Base-by-base conservation (phyloP, 2,888 invertebrate genomes). In the Euphydryas editha region DNA sequence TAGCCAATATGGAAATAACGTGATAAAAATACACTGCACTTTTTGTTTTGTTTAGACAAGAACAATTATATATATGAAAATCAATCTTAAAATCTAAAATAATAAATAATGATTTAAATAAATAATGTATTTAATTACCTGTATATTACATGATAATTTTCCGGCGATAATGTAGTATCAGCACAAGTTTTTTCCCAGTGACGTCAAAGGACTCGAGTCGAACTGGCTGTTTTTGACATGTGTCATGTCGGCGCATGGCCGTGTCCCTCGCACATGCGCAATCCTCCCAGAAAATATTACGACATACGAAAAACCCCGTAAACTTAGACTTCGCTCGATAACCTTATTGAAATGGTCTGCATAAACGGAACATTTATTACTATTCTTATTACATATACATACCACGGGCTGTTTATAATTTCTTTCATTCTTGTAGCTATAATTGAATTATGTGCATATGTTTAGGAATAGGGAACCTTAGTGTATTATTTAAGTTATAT, bases 211-310 rank as follows among this genome's bases (percentile, higher is more conserved):
- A 76, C 73, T 71, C 46, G 56, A 21, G 59, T 20, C 75, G 77
- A 76, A 80, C 77, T 80, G 81, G 76, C 75, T 80, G 83, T 76
- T 76, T 86, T 82, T 90, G 90, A 88, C 91, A 89, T 83, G 74
- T 86, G 88, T 85, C 85, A 86, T 51, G 47, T 36, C 44, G 63
- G 83, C 87, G 85, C 86, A 85, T 78, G 85, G 69, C 72, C 55
- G 64, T 20, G 1, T 59, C 13, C 2, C 18, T 6, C 69, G 71
- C 81, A 85, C 90, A 83, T 84, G 90, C 88, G 88, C 74, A 30
- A 13, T 57, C 3, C 21, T 18, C 24, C 21, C 24, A 6, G 6
- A 13, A 7, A 24, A 24, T 21, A 39, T 15, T 54, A 37, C 36
- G 37, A 37, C 59, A 55, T 51, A 60, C 36, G 69, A 72, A 67